phyloP scores from a whole-genome alignment of 2,797 vertebrate species.

The Urophycis tenuis region DNA sequence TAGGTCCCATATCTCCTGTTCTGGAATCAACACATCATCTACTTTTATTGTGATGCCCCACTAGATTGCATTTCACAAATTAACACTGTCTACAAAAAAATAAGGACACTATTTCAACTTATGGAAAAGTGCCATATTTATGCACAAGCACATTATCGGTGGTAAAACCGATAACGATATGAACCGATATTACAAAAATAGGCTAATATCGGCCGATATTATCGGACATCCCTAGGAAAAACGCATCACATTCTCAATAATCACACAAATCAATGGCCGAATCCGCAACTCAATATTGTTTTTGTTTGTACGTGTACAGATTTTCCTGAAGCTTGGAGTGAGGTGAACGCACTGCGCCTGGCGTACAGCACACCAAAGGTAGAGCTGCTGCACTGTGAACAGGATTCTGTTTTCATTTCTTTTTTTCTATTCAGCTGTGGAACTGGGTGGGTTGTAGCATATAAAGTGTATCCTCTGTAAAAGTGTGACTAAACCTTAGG shows the following conservation, averaged over 20 bases:
- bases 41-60: no score
- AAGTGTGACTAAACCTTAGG: neutral
- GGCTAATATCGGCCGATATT: no score
- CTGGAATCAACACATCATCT: no score
- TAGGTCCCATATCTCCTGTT: no score
- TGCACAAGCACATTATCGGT: no score
- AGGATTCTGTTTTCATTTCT: neutral
- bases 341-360: slow-evolving; percentile 84
- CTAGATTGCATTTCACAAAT: no score
- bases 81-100: no score
- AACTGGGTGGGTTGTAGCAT: neutral
- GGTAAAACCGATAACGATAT: no score
- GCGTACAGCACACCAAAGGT: slow-evolving; percentile 82
- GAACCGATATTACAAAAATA: no score
- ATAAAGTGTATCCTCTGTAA: neutral
- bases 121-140: no score
- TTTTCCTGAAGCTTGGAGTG: slow-evolving; percentile 74
- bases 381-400: slow-evolving; percentile 8
- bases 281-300: neutral
- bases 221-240: no score
- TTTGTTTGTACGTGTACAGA: slow-evolving; percentile 57
- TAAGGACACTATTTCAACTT: no score
- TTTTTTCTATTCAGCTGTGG: neutral
- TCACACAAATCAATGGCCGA: neutral
- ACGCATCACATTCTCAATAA: neutral